phyloP scores from a whole-genome alignment of 2,888 invertebrate species.

The Oxytorus armatus region DNA sequence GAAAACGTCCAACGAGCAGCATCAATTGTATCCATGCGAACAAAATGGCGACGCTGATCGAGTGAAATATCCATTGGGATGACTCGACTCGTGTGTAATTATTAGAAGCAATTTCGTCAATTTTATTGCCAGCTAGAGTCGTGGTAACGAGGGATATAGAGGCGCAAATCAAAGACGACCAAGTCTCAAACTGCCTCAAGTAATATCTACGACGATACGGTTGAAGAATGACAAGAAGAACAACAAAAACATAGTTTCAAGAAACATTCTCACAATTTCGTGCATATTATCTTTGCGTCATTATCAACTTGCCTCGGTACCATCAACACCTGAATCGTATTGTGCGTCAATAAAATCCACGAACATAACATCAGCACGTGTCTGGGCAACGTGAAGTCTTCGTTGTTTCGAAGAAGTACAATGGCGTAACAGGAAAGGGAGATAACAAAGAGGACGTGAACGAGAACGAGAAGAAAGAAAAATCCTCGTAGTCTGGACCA shows the following conservation, averaged over 20 bases:
- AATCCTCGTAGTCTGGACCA: slow-evolving; percentile 85
- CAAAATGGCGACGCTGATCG: slow-evolving; percentile 84
- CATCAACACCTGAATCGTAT: slow-evolving; percentile 77
- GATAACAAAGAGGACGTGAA: slow-evolving; percentile 83
- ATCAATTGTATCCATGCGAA: slow-evolving; percentile 86
- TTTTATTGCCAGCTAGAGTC: slow-evolving; percentile 61
- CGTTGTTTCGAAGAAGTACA: slow-evolving; percentile 65
- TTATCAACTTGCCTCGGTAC: slow-evolving; percentile 74
- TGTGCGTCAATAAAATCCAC: slow-evolving; percentile 69
- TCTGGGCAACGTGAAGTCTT: slow-evolving; percentile 71
- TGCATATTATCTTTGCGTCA: neutral
- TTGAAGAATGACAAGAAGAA: no score
- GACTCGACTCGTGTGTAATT: slow-evolving; percentile 60
- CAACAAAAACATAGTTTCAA: neutral
- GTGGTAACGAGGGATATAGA: slow-evolving; percentile 80
- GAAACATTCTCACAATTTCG: no score
- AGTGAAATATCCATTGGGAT: slow-evolving; percentile 82
- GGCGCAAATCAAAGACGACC: slow-evolving; percentile 82
- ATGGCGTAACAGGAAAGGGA: slow-evolving; percentile 82
- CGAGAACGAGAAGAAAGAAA: slow-evolving; percentile 83
- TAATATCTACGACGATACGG: slow-evolving; percentile 75
- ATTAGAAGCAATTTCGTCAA: slow-evolving; percentile 9
- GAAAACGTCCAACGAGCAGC: slow-evolving; percentile 86
- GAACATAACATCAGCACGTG: slow-evolving; percentile 76
- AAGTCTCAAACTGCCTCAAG: slow-evolving; percentile 83